Base-by-base conservation (phyloP, 30 jellyfish, hydroid and myxozoan species). In the Sanderia malayensis region DNA sequence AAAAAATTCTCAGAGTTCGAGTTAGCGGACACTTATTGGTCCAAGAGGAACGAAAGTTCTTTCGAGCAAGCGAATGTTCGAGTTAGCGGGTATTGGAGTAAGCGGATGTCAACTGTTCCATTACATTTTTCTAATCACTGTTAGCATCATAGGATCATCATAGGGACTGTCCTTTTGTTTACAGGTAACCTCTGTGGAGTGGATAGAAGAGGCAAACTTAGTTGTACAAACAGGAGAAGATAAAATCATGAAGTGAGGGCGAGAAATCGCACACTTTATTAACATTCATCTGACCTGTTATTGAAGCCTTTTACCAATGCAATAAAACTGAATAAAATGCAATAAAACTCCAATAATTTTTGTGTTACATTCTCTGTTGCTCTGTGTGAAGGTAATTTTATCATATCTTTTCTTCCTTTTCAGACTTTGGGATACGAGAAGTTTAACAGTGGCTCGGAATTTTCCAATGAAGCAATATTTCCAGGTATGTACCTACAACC, bases 381-480 rank as follows among this genome's bases (percentile, higher is more conserved):
- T 26, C 31, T 58, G 70, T 58, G 15, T 58, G 30, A 9, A 15
- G 15, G 13, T 58, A 21, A 11, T 10, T 58, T 11, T 58, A 21
- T 20, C 17, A 58, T 30, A 21, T 74, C 32, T 55, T 4, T 57
- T 31, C 0, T 4, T 60, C 52, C 47, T 45, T 59, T 71, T 6
- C 73, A 86, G 96, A 46, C 37, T 86, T 6, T 86, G 91, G 92
- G 96, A 86, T 70, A 53, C 87, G 29, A 53, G 92, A 46, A 76
- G 32, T 46, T 24, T 86, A 46, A 75, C 70, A 60, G 80, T 72
- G 13, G 84, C 67, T 4, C 65, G 47, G 49, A 69, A 83, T 23
- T 86, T 86, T 64, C 96, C 96, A 73, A 76, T 86, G 63, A 86
- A 79, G 80, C 96, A 86, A 58, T 86, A 86, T 58, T 86, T 86